Conservation (phyloP, 2,113 vertebrate genomes). For the Leptocoma aspasia region DNA sequence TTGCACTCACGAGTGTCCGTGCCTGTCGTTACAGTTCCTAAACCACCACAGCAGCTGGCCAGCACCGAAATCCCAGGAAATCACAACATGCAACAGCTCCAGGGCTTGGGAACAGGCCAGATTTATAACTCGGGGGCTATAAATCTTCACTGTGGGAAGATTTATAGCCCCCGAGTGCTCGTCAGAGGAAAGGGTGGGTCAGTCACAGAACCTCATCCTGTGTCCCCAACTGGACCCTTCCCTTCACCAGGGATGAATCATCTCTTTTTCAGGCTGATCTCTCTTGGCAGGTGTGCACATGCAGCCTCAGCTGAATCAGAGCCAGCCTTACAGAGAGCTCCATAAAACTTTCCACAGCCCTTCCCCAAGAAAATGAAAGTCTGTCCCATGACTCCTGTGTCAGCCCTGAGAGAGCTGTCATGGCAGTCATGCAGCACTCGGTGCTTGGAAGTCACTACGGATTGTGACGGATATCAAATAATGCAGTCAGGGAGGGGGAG, state of each 20-base stretch:
- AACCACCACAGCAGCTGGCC: neutral
- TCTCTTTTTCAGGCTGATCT: neutral
- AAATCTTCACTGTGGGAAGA: neutral
- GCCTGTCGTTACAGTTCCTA: neutral
- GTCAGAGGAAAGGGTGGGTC: neutral
- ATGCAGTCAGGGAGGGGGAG: neutral
- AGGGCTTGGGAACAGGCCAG: neutral
- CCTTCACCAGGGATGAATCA: neutral
- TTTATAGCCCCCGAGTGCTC: neutral
- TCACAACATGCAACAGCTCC: neutral
- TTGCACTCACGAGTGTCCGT: neutral
- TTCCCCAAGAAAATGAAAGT: neutral
- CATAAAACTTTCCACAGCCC: neutral
- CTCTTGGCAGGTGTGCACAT: neutral
- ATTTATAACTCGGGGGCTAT: no score
- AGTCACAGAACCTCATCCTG: neutral
- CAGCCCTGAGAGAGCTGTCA: neutral
- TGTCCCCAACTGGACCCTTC: neutral
- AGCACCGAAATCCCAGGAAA: neutral
- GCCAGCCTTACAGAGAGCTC: neutral
- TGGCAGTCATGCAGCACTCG: accelerated
- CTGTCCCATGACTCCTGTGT: neutral
- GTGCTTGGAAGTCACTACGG: neutral
- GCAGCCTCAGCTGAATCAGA: neutral
- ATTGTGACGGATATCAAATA: neutral